Evolutionary conservation across 2,113 vertebrate genomes (phyloP).

Genomic region (Sigmodon hispidus): DNA sequence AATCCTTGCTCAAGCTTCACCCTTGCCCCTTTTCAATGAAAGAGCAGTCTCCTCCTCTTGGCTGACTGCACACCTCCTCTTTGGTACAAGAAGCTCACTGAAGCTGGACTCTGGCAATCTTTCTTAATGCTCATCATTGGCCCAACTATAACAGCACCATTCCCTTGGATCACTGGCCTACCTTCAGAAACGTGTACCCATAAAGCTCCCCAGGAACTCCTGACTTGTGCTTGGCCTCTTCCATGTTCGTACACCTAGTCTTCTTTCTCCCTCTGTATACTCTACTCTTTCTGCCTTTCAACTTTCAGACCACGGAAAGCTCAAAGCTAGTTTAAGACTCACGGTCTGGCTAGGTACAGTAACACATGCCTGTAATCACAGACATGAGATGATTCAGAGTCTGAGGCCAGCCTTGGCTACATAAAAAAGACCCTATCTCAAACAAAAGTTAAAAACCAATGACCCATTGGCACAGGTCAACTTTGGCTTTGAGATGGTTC

Average conservation of each 20-base stretch:
- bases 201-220: background rate
- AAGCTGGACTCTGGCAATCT: background rate
- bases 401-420: background rate
- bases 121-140: background rate
- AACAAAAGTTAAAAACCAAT: background rate
- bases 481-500: background rate
- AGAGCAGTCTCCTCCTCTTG: background rate
- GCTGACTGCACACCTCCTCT: background rate
- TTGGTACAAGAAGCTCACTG: background rate
- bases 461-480: background rate
- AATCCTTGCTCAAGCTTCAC: background rate
- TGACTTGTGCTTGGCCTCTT: background rate
- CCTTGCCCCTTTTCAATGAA: background rate
- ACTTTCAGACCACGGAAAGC: background rate
- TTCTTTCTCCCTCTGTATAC: background rate
- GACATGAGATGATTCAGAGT: background rate
- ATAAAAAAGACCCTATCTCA: background rate
- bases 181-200: background rate
- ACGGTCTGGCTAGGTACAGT: background rate
- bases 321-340: constrained; percentile 6
- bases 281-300: background rate
- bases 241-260: background rate
- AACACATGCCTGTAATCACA: background rate
- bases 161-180: background rate
- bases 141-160: background rate